Conservation (phyloP, 1,140 invertebrate species). For the Leptinotarsa texana region DNA sequence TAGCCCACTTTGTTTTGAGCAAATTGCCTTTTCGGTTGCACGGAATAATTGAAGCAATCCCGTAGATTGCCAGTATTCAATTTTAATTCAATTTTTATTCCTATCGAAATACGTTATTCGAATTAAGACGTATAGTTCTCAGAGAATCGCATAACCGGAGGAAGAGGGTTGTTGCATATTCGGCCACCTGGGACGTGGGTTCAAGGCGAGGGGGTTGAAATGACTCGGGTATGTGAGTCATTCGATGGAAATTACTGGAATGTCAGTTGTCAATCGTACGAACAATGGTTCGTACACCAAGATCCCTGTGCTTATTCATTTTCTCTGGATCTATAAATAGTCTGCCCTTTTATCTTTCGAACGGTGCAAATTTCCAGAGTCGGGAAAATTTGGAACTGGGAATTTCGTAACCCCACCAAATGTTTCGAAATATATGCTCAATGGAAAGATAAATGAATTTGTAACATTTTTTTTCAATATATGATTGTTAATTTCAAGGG, state of each 20-base stretch:
- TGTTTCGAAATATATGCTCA: too few species aligned
- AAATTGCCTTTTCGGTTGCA: background rate
- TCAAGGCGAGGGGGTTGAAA: background rate
- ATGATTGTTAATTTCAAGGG: too few species aligned
- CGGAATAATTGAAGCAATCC: conserved; percentile 12
- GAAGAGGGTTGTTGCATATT: conserved; percentile 13
- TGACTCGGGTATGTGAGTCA: background rate
- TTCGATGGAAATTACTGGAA: background rate
- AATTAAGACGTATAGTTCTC: conserved; percentile 4
- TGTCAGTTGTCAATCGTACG: background rate
- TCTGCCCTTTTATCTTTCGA: too few species aligned
- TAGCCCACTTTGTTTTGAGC: conserved; percentile 13
- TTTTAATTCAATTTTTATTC: conserved; percentile 19
- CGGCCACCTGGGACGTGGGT: background rate
- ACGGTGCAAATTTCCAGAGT: too few species aligned
- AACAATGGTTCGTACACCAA: too few species aligned
- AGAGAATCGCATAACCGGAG: background rate
- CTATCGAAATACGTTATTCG: conserved; percentile 14
- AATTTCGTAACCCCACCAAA: too few species aligned
- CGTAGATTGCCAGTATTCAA: conserved; percentile 9
- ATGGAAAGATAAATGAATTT: too few species aligned
- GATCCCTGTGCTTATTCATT: too few species aligned
- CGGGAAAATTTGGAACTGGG: too few species aligned
- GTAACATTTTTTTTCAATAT: too few species aligned
- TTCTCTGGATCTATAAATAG: too few species aligned